Base-by-base conservation (phyloP, 2,888 invertebrate species). In the Latrodectus hesperus region DNA sequence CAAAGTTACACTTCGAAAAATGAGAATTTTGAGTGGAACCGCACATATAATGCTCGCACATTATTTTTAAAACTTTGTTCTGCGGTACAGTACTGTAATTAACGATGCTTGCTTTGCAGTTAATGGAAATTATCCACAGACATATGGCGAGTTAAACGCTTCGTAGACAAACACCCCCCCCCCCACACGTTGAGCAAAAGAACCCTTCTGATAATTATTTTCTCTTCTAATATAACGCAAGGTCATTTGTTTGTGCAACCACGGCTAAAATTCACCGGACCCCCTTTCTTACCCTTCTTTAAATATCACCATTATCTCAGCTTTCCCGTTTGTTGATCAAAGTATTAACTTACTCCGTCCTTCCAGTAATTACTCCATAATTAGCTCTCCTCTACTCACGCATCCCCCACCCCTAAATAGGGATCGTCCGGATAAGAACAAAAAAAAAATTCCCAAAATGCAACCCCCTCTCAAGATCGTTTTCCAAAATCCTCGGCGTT, bases 281-380 rank as follows among this genome's bases (percentile, higher is more conserved):
- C 22, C 38, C 38, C 38, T 6, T 6, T 38, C 38, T 38, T 6
- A 38, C 38, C 60, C 52, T 78, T 78, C 75, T 82, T 75, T 75
- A 75, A 70, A 60, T 49, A 67, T 74, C 67, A 38, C 64, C 38
- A 70, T 75, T 70, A 68, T 75, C 75, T 75, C 49, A 49, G 74
- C 14, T 68, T 49, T 55, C n/a, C 74, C 75, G 70, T 82, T 82
- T 75, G 75, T 70, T 82, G 60, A 60, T 55, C 55, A 26, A 68
- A 60, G 70, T 60, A 82, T 74, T 82, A 74, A 53, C 75, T 55
- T 52, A 12, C 53, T 55, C 79, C 26, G 49, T 64, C 60, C 64
- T 72, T 68, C 68, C 12, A 17, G 82, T 82, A 82, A 82, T 82
- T 82, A 82, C 70, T 68, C 68, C 49, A 49, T 82, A 82, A 82